phyloP scores from a whole-genome alignment of 2,113 vertebrate species.

The Tamias sibiricus region DNA sequence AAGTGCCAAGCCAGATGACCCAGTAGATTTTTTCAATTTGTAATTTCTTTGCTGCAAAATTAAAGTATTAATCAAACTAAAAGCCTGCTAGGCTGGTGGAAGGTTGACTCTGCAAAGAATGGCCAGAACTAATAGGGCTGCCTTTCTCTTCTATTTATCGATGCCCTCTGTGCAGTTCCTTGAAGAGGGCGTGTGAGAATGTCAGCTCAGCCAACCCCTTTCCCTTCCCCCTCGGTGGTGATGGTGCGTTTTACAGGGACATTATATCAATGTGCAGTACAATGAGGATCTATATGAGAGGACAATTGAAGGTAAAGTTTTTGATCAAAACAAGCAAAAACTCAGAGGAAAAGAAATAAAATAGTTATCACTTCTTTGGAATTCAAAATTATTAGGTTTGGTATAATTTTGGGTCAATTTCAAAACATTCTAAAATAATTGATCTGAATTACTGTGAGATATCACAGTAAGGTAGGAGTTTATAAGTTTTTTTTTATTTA shows the following conservation, averaged over 20 bases:
- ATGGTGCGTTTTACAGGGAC: background rate
- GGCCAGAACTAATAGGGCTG: slow-evolving; percentile 17
- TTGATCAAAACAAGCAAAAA: background rate
- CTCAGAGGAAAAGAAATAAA: background rate
- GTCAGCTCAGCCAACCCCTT: background rate
- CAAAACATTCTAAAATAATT: background rate
- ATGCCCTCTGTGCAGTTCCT: background rate
- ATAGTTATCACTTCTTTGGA: background rate
- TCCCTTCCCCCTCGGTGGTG: background rate
- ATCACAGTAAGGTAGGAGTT: too few relatives aligned
- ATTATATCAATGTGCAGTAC: background rate
- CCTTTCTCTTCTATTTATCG: slow-evolving; percentile 38
- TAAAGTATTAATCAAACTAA: slow-evolving; percentile 80
- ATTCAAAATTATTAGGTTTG: background rate
- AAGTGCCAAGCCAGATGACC: slow-evolving; percentile 67
- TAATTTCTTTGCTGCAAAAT: slow-evolving; percentile 76
- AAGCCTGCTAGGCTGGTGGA: slow-evolving; percentile 68
- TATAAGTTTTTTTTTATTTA: too few relatives aligned
- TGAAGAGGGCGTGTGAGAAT: background rate
- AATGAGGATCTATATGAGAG: background rate
- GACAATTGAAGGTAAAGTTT: background rate
- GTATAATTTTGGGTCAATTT: background rate
- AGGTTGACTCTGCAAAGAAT: slow-evolving; percentile 56
- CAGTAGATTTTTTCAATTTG: slow-evolving; percentile 75
- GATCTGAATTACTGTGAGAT: background rate